Evolutionary conservation across 2,797 vertebrate species (phyloP).

Genomic region (Enteromius thamalakanensis): DNA sequence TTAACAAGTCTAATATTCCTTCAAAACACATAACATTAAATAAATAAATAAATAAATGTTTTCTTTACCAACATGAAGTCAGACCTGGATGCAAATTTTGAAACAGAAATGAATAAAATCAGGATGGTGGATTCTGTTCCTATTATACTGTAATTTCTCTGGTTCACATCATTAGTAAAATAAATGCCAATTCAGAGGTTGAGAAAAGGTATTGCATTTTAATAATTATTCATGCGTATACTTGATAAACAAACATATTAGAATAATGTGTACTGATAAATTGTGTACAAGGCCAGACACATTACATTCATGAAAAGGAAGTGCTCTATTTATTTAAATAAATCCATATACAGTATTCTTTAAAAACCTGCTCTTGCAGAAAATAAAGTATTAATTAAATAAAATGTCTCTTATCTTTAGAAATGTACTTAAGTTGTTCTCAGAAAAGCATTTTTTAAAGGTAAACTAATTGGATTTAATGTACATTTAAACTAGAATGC

Average conservation of each 20-base stretch:
- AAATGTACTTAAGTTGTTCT: neutral
- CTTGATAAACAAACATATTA: neutral
- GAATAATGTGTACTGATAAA: neutral
- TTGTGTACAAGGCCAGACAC: neutral
- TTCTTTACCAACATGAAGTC: neutral
- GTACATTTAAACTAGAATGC: neutral
- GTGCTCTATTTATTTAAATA: neutral
- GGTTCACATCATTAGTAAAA: neutral
- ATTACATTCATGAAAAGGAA: neutral
- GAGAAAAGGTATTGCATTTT: neutral
- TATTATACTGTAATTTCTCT: neutral
- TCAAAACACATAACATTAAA: neutral
- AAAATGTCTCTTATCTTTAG: neutral
- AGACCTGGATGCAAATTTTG: neutral
- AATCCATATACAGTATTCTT: neutral
- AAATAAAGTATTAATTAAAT: neutral
- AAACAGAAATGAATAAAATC: neutral
- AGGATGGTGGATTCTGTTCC: neutral
- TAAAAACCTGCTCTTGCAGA: neutral
- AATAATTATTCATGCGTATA: neutral
- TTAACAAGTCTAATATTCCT: neutral
- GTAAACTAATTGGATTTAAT: neutral
- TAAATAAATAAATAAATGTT: neutral
- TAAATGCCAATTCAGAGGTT: neutral
- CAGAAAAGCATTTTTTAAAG: neutral